phyloP scores from a whole-genome alignment of 2,797 vertebrate genomes.

The Leuciscus waleckii region DNA sequence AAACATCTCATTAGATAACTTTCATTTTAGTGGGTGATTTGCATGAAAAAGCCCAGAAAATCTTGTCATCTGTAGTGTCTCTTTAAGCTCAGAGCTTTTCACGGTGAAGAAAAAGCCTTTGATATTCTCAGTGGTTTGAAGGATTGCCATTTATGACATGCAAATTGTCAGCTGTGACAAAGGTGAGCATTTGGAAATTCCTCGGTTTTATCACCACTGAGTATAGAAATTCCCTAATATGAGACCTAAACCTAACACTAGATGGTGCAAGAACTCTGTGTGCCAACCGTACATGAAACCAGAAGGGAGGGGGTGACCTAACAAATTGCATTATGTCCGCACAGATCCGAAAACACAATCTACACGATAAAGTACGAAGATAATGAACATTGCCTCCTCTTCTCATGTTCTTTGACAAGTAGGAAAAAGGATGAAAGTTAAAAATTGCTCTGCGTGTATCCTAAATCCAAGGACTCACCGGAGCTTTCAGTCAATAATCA shows the following conservation, averaged over 20 bases:
- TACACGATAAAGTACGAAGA: constrained; percentile 17
- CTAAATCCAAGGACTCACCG: not conserved
- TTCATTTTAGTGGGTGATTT: constrained; percentile 36
- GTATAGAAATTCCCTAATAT: not conserved
- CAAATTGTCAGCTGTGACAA: constrained; percentile 40
- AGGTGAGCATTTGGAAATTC: constrained; percentile 39
- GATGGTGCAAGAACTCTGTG: constrained; percentile 53
- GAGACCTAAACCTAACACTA: constrained; percentile 32
- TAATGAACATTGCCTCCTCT: constrained; percentile 39
- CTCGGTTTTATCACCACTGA: not conserved
- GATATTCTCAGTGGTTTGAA: constrained; percentile 37
- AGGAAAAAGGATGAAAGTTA: constrained; percentile 19
- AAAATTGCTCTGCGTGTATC: constrained; percentile 16
- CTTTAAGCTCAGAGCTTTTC: constrained; percentile 43
- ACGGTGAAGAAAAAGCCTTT: constrained; percentile 16
- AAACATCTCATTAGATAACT: constrained; percentile 57
- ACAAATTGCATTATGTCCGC: constrained; percentile 42
- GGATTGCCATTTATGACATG: constrained; percentile 41
- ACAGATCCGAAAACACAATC: constrained; percentile 40
- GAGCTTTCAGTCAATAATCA: constrained; percentile 22
- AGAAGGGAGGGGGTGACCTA: constrained; percentile 19
- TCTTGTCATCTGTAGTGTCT: constrained; percentile 24
- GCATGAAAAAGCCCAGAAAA: constrained; percentile 41
- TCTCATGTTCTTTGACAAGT: constrained; percentile 27
- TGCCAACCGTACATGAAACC: not conserved